These are phyloP conservation scores for Lagenorhynchus albirostris DNA, from an alignment of 2,113 vertebrate species.

Conservation along the genomic window DNA sequence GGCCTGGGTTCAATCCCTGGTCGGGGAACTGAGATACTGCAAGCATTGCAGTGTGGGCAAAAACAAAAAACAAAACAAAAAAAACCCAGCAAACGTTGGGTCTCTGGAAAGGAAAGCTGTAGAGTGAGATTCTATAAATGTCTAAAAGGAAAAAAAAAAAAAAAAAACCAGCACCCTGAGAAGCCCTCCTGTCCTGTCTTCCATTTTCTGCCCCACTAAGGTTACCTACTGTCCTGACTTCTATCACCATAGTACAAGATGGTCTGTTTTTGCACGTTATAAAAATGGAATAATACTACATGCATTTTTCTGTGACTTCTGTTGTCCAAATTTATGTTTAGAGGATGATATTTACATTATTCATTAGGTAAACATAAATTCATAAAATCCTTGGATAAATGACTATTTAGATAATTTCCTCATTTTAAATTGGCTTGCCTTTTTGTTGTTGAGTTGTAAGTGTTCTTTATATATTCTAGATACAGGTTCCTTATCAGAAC, in stretches of 20 bases:
- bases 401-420: not conserved
- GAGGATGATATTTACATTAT: not conserved
- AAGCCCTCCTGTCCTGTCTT: not conserved
- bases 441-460: not conserved
- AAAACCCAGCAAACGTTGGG: no score
- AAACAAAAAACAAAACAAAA: not conserved
- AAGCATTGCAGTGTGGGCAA: not conserved
- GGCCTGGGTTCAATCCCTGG: not conserved
- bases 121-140: no score
- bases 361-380: not conserved
- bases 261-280: not conserved
- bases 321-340: not conserved
- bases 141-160: no score
- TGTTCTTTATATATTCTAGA: not conserved
- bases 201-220: not conserved
- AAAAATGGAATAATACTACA: not conserved
- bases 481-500: not conserved
- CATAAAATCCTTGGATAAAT: not conserved
- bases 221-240: not conserved
- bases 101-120: no score
- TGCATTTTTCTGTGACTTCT: not conserved
- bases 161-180: not conserved
- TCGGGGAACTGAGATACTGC: not conserved
- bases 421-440: not conserved
- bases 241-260: not conserved